Evolutionary conservation across 2,888 invertebrate species (phyloP), one percentile per base, ranked within the genome.

Genomic region (Marasmarcha lunaedactyla): DNA sequence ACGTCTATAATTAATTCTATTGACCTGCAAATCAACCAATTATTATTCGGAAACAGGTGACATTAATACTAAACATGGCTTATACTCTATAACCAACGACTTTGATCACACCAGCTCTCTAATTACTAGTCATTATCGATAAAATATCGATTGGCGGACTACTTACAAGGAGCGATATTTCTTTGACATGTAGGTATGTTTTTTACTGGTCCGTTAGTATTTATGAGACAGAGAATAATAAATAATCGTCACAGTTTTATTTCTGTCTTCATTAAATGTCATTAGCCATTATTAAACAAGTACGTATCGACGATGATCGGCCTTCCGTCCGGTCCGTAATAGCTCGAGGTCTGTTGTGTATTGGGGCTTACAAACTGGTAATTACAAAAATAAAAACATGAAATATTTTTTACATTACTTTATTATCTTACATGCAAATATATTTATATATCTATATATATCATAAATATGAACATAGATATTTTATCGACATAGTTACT

Each of bases 241-340:
- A 74, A 77, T 73, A 74, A 72, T 74, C 69, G 65, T 69, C 64
- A 67, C 73, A 73, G 73, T 76, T 77, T 74, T 74, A 77, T 74
- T 76, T 74, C 68, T 46, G 70, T 72, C 76, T 79, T 74, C 77
- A 81, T 83, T 78, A 77, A 74, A 72, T 74, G 74, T 81, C 79
- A 81, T 83, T 81, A 83, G 76, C 71, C 69, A 73, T 81, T 81
- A 81, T 83, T 78, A 81, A 77, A 71, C 71, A 63, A 61, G 67
- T 69, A 68, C 77, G 79, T 74, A 68, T 20, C 20, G 77, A 67
- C 69, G 79, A 77, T 73, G 77, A 71, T 68, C 72, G 63, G 74
- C 79, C 81, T 79, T 77, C 79, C 77, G 78, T 74, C 73, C 65
- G 68, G 56, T 57, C 62, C 60, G 74, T 81, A 81, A 81, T 81